phyloP scores from a whole-genome alignment of 2,797 vertebrate species.

The Lemur catta region DNA sequence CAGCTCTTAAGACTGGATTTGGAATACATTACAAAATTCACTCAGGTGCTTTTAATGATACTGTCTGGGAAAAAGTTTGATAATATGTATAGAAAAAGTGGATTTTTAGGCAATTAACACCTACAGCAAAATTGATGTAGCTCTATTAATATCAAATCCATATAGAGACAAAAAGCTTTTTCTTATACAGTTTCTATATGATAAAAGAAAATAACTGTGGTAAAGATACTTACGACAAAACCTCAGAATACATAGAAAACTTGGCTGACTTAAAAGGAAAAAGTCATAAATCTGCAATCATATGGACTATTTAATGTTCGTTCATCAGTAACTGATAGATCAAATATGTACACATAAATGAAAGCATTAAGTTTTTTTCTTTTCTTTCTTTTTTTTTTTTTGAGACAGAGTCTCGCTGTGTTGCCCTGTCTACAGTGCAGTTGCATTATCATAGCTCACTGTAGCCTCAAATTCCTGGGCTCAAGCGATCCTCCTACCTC shows the following conservation, averaged over 20 bases:
- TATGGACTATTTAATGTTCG: not conserved
- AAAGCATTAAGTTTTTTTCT: not conserved
- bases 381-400: no score
- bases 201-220: not conserved
- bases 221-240: not conserved
- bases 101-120: not conserved
- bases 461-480: not conserved
- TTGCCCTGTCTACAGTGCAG: not conserved
- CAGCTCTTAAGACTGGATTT: not conserved
- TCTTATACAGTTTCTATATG: not conserved
- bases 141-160: not conserved
- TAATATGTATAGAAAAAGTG: not conserved
- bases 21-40: not conserved
- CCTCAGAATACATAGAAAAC: not conserved
- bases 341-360: not conserved
- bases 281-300: not conserved
- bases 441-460: not conserved
- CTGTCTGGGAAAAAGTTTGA: not conserved
- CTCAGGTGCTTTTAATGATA: not conserved
- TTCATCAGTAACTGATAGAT: not conserved
- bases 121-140: not conserved
- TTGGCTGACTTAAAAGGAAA: not conserved
- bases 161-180: not conserved
- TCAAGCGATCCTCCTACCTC: not conserved
- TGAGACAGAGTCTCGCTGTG: not conserved